Evolutionary conservation across 1,140 invertebrate genomes (phyloP).

Genomic region (Drosophila tristis): DNA sequence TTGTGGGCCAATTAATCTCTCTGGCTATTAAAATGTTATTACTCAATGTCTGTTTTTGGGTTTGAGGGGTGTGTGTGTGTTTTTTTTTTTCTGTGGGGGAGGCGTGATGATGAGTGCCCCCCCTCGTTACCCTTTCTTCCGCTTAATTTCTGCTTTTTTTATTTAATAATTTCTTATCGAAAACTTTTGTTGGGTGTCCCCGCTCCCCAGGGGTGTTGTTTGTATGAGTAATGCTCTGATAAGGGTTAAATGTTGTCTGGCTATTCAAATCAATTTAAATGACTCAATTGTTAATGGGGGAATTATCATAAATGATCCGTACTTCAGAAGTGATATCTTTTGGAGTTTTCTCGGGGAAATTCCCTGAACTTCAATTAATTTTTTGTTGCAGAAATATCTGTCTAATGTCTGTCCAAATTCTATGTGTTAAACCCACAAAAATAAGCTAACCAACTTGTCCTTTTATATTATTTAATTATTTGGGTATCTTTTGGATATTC

Average conservation of each 20-base stretch:
- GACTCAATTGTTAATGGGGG: neutral
- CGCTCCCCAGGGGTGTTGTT: neutral
- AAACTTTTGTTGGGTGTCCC: neutral
- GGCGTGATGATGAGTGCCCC: neutral
- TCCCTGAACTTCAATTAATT: too few species aligned
- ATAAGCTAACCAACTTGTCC: too few species aligned
- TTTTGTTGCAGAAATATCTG: too few species aligned
- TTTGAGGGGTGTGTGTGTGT: neutral
- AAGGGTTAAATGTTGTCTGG: neutral
- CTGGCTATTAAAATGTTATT: slow-evolving; percentile 76
- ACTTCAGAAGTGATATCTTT: too few species aligned
- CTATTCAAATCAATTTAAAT: neutral
- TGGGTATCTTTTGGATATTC: too few species aligned
- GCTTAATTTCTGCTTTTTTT: slow-evolving; percentile 1
- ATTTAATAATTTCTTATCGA: slow-evolving; percentile 11
- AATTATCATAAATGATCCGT: too few species aligned
- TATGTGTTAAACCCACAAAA: too few species aligned
- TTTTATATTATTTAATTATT: too few species aligned
- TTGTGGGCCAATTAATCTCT: slow-evolving; percentile 66
- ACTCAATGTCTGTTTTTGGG: slow-evolving; percentile 52
- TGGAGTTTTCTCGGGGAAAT: too few species aligned
- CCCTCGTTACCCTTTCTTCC: too few species aligned
- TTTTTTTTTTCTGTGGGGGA: slow-evolving; percentile 13
- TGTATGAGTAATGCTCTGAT: slow-evolving; percentile 5
- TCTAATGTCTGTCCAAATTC: too few species aligned